Evolutionary conservation across 2,113 vertebrate species (phyloP).

Genomic region (Brachyistius frenatus): DNA sequence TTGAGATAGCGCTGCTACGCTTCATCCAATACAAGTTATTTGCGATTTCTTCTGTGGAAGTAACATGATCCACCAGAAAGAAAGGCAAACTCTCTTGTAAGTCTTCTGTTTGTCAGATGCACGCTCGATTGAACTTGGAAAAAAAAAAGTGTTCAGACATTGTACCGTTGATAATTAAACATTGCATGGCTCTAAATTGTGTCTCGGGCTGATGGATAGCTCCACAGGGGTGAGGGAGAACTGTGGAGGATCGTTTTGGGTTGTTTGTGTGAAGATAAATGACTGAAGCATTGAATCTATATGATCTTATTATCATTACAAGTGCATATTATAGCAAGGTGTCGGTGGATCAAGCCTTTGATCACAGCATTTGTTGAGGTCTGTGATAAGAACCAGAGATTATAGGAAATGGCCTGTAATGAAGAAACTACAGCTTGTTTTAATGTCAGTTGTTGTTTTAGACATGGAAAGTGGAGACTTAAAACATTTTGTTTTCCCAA

Average conservation of each 20-base stretch:
- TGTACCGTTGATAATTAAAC: slow-evolving; percentile 54
- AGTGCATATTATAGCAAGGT: slow-evolving; percentile 20
- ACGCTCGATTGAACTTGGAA: slow-evolving; percentile 25
- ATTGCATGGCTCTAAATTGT: slow-evolving; percentile 29
- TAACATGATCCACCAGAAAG: slow-evolving; percentile 32
- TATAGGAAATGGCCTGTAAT: slow-evolving; percentile 10
- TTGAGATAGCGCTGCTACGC: neutral
- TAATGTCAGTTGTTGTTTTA: neutral
- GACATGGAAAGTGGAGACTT: no score
- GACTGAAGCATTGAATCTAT: slow-evolving; percentile 43
- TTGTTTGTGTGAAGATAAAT: slow-evolving; percentile 53
- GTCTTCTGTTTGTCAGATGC: slow-evolving; percentile 25
- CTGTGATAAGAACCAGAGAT: slow-evolving; percentile 3
- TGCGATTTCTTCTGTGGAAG: slow-evolving; percentile 39
- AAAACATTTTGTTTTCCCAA: no score
- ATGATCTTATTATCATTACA: slow-evolving; percentile 44
- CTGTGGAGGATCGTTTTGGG: neutral
- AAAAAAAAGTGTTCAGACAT: slow-evolving; percentile 33
- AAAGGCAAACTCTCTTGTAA: slow-evolving; percentile 13
- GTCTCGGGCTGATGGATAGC: slow-evolving; percentile 12
- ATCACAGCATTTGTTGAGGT: slow-evolving; percentile 31
- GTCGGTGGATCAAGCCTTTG: slow-evolving; percentile 28
- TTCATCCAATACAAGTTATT: slow-evolving; percentile 28
- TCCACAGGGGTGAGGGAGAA: slow-evolving; percentile 10
- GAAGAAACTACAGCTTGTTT: neutral